A percentile compares a stretch with the other conserved stretches of the same genome.
phyloP scores from a whole-genome alignment of 1,140 invertebrate genomes.

The Papilio aristodemus region DNA sequence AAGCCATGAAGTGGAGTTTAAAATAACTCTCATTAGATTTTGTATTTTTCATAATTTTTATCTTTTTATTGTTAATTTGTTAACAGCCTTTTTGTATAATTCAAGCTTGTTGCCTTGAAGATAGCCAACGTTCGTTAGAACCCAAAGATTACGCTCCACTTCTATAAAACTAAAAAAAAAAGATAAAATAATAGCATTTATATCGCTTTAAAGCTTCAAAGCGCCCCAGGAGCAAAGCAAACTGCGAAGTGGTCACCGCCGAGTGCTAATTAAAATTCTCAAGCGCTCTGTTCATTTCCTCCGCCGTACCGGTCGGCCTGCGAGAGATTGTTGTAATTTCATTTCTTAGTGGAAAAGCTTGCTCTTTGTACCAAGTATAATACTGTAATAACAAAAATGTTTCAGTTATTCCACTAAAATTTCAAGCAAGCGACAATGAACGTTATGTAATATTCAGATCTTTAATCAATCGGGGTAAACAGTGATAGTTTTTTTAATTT shows the following conservation, averaged over 20 bases:
- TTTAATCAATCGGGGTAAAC: too few species aligned
- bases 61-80: too few species aligned
- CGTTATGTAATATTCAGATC: too few species aligned
- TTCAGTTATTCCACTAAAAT: not conserved
- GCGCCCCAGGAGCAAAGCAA: not conserved
- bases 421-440: too few species aligned
- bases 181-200: not conserved
- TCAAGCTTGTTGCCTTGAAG: too few species aligned
- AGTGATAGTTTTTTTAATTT: too few species aligned
- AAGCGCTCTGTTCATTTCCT: constrained; percentile 15
- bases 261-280: constrained; percentile 16
- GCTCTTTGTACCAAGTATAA: not conserved
- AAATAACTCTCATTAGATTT: too few species aligned
- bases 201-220: not conserved
- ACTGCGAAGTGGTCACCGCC: constrained; percentile 2
- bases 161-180: not conserved
- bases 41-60: too few species aligned
- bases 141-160: too few species aligned
- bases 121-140: too few species aligned
- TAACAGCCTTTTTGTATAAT: too few species aligned
- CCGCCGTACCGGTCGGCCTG: not conserved
- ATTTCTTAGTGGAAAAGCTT: constrained; percentile 13
- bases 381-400: not conserved
- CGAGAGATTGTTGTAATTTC: constrained; percentile 16
- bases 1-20: too few species aligned